phyloP scores from a whole-genome alignment of 2,797 vertebrate species.

The Pseudochromis fuscus region DNA sequence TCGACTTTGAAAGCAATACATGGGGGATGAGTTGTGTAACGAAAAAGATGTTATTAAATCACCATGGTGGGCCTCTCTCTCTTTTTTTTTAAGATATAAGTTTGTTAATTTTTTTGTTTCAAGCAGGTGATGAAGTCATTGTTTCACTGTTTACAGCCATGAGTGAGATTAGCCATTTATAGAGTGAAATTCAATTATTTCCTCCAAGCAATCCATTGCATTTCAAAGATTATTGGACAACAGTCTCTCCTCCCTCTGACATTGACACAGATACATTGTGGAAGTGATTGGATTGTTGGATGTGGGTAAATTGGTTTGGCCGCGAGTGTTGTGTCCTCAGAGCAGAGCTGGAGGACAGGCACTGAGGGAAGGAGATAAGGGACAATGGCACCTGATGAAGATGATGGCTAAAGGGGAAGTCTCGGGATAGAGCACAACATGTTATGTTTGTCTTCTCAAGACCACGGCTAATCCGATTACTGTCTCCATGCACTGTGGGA shows the following conservation, averaged over 20 bases:
- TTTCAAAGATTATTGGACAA: slow-evolving; percentile 72
- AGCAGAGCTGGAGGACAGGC: slow-evolving; percentile 63
- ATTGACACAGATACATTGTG: slow-evolving; percentile 73
- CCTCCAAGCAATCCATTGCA: slow-evolving; percentile 51
- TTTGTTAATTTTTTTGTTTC: neutral
- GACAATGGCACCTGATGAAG: slow-evolving; percentile 67
- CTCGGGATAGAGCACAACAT: slow-evolving; percentile 60
- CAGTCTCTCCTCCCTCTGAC: slow-evolving; percentile 55
- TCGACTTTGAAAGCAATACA: slow-evolving; percentile 45
- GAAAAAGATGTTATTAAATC: slow-evolving; percentile 16
- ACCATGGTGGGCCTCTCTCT: neutral
- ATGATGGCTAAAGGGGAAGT: slow-evolving; percentile 60
- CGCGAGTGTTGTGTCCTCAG: slow-evolving; percentile 47
- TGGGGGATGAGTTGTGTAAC: neutral
- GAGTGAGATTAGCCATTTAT: slow-evolving; percentile 47
- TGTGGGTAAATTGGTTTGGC: slow-evolving; percentile 72
- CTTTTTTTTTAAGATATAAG: slow-evolving; percentile 12
- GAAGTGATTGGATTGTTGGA: slow-evolving; percentile 75
- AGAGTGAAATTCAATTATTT: slow-evolving; percentile 63
- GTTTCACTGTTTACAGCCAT: slow-evolving; percentile 34
- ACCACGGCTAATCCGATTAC: slow-evolving; percentile 70
- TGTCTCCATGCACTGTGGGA: slow-evolving; percentile 50
- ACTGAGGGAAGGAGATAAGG: slow-evolving; percentile 66
- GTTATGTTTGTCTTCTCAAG: slow-evolving; percentile 68
- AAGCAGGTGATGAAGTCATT: slow-evolving; percentile 22